Evolutionary conservation across 2,888 invertebrate species (phyloP).

Genomic region (Diaperis boleti): DNA sequence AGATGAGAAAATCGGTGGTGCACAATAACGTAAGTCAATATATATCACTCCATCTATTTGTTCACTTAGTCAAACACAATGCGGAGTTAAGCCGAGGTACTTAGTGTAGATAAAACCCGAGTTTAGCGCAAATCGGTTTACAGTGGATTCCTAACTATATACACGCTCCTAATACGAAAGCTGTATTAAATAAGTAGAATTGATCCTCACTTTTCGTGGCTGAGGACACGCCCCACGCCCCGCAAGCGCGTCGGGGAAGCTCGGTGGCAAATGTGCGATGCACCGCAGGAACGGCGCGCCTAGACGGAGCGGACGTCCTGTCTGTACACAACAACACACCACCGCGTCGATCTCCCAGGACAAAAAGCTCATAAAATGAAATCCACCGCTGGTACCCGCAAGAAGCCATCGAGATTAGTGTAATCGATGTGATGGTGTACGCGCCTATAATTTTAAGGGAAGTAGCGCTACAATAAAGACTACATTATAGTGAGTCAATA

Average conservation of each 20-base stretch:
- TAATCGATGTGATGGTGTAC: not conserved
- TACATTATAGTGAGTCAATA: not conserved
- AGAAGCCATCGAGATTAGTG: not conserved
- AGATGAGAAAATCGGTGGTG: constrained; percentile 54
- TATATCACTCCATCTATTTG: constrained; percentile 68
- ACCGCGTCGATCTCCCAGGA: constrained; percentile 35
- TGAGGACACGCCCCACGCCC: constrained; percentile 59
- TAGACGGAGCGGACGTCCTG: constrained; percentile 48
- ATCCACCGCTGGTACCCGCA: constrained; percentile 2
- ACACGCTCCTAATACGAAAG: constrained; percentile 68
- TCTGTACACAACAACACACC: no score
- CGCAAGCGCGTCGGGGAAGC: constrained; percentile 51
- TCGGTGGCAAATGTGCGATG: constrained; percentile 52
- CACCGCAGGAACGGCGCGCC: constrained; percentile 48
- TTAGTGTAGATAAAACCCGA: constrained; percentile 68
- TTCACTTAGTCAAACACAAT: constrained; percentile 68
- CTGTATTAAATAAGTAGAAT: constrained; percentile 69
- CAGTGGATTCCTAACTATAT: constrained; percentile 68
- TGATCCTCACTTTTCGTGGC: constrained; percentile 68
- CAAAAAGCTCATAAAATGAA: constrained; percentile 21
- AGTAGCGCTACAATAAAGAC: not conserved
- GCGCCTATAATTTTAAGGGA: not conserved
- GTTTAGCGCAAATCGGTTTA: constrained; percentile 69
- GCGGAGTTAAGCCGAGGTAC: constrained; percentile 67
- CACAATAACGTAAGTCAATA: constrained; percentile 65